These are phyloP conservation scores for Gymnopithys bicolor DNA, from an alignment of 2,797 vertebrate species.

Conservation along the genomic window DNA sequence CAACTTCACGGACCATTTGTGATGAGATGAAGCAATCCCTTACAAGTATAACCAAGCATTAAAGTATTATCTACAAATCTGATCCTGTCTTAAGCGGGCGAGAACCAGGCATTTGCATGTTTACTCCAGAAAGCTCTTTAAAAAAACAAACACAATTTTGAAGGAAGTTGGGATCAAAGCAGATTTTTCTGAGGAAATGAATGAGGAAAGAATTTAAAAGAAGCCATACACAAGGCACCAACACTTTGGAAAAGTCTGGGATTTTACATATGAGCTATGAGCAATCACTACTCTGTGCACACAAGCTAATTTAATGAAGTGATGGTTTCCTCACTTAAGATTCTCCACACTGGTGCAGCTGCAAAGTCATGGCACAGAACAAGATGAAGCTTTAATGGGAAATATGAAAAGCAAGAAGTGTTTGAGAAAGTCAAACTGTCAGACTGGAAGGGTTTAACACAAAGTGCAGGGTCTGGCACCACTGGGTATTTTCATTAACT, in stretches of 20 bases:
- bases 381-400: not conserved
- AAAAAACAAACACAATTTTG: not conserved
- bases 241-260: not conserved
- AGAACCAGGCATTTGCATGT: not conserved
- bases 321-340: not conserved
- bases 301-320: not conserved
- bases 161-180: not conserved
- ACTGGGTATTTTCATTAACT: not conserved
- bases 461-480: not conserved
- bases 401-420: not conserved
- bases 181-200: not conserved
- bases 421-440: not conserved
- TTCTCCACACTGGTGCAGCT: not conserved
- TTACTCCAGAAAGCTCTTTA: not conserved
- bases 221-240: not conserved
- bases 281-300: not conserved
- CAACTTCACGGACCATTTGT: not conserved
- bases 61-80: constrained; percentile 32
- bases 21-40: not conserved
- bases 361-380: not conserved
- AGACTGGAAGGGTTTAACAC: not conserved
- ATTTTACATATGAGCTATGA: not conserved
- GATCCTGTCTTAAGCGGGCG: not conserved
- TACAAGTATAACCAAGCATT: not conserved
- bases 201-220: not conserved